These are phyloP conservation scores for Poeciliopsis turrubarensis DNA, from an alignment of 2,113 vertebrate species.

Conservation along the genomic window DNA sequence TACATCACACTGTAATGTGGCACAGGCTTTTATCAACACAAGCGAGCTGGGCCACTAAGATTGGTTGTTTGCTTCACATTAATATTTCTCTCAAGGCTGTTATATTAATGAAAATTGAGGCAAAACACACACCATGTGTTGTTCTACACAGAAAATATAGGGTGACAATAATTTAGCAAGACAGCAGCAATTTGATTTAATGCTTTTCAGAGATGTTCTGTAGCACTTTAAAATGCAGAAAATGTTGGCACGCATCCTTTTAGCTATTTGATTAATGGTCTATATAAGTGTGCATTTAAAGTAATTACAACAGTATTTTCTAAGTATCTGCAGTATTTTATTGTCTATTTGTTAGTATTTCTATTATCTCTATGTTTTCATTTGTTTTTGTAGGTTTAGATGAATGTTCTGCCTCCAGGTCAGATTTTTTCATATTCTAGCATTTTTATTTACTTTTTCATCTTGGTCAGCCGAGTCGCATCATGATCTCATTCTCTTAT, in stretches of 20 bases:
- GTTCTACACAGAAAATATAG: constrained; percentile 35
- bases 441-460: too few species aligned
- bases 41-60: constrained; percentile 47
- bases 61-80: constrained; percentile 59
- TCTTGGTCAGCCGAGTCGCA: too few species aligned
- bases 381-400: too few species aligned
- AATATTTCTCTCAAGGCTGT: constrained; percentile 65
- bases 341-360: not conserved
- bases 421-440: too few species aligned
- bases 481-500: too few species aligned
- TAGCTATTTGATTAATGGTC: constrained; percentile 28
- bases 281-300: constrained; percentile 8
- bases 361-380: not conserved
- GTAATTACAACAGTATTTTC: constrained; percentile 6
- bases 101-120: constrained; percentile 61
- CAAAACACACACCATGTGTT: constrained; percentile 39
- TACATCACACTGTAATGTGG: constrained; percentile 66
- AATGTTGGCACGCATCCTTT: constrained; percentile 26
- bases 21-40: constrained; percentile 63
- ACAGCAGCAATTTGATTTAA: constrained; percentile 50
- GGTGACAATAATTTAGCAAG: constrained; percentile 47
- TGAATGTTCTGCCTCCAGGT: too few species aligned
- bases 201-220: constrained; percentile 38
- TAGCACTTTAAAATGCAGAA: not conserved
- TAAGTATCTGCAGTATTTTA: not conserved